phyloP scores from a whole-genome alignment of 2,797 vertebrate species.

The Vultur gryphus region DNA sequence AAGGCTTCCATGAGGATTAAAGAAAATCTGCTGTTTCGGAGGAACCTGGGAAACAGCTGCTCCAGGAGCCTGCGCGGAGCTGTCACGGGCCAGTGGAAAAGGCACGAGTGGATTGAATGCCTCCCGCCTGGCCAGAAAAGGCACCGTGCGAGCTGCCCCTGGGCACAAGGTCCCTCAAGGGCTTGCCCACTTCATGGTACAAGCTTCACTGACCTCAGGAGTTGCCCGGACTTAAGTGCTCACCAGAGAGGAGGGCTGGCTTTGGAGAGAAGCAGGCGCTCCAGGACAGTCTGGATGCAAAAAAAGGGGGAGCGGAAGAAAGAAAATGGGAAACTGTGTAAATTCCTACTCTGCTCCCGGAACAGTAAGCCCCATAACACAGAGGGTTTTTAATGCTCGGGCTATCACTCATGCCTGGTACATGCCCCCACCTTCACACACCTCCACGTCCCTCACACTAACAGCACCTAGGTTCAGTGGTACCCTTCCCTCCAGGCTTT shows the following conservation, averaged over 20 bases:
- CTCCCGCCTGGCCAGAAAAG: not conserved
- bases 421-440: fast-evolving
- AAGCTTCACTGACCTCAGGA: not conserved
- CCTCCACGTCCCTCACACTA: not conserved
- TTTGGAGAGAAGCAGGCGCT: not conserved
- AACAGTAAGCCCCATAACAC: not conserved
- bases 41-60: not conserved
- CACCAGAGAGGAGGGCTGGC: not conserved
- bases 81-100: not conserved
- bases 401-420: no score
- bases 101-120: not conserved
- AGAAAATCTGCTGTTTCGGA: not conserved
- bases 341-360: not conserved
- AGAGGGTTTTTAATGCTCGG: not conserved
- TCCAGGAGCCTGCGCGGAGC: not conserved
- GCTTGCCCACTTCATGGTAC: not conserved
- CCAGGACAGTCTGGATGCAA: not conserved
- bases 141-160: fast-evolving
- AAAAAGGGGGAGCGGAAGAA: not conserved
- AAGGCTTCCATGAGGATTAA: not conserved
- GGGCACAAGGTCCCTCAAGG: not conserved
- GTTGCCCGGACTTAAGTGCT: not conserved
- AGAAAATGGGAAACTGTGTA: not conserved
- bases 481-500: not conserved
- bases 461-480: not conserved